Conservation (phyloP, 2,797 vertebrate species). For the Phataginus tricuspis region DNA sequence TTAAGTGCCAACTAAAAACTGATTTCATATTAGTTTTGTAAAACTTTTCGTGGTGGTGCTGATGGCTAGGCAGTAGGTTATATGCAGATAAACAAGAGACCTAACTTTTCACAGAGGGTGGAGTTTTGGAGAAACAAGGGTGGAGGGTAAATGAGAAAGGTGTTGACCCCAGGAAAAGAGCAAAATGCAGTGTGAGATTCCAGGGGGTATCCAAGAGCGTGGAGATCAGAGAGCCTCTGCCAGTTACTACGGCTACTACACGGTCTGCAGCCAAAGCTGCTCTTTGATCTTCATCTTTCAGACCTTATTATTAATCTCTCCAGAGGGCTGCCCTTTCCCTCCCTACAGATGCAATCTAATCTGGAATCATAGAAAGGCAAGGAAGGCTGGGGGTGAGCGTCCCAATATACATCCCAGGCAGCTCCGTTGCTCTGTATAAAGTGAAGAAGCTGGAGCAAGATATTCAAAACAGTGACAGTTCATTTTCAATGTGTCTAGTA, state of each 20-base stretch:
- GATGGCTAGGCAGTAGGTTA: not conserved
- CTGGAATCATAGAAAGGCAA: conserved; percentile 35
- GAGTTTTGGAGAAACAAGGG: not conserved
- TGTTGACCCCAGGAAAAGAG: conserved; percentile 26
- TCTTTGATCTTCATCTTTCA: conserved; percentile 73
- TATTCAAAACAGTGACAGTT: not conserved
- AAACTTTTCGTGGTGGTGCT: not conserved
- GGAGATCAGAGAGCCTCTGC: conserved; percentile 58
- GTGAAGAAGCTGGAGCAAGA: not conserved
- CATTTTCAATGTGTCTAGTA: not conserved
- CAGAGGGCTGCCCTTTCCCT: conserved; percentile 62
- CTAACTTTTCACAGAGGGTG: not conserved
- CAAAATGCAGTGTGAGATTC: conserved; percentile 31
- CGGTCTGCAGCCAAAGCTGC: conserved; percentile 32
- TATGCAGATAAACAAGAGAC: not conserved
- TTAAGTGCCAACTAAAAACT: not conserved
- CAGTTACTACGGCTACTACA: not conserved
- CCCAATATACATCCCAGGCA: not conserved
- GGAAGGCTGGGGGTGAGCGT: not conserved
- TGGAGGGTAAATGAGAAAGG: conserved; percentile 37
- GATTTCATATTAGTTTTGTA: not conserved
- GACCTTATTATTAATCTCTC: conserved; percentile 59
- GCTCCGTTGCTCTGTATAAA: not conserved
- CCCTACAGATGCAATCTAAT: conserved; percentile 14
- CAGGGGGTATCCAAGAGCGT: not conserved